phyloP scores from a whole-genome alignment of 2,888 invertebrate genomes.

The Mystacides longicornis region DNA sequence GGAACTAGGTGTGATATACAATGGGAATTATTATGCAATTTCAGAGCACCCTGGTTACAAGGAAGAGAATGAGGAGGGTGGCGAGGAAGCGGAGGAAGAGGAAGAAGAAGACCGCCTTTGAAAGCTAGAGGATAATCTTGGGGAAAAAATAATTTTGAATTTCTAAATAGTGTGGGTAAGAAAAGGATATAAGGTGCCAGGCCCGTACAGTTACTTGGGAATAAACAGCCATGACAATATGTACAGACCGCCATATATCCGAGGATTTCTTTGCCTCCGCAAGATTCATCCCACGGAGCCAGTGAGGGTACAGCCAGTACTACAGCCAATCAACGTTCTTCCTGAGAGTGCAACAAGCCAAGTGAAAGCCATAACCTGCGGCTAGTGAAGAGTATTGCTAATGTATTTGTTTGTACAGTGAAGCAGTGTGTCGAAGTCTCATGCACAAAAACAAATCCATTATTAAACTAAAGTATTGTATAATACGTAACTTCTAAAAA shows the following conservation, averaged over 20 bases:
- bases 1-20: constrained; percentile 89
- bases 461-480: constrained; percentile 18
- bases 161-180: neutral
- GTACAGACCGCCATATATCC: neutral
- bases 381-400: neutral
- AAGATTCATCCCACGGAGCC: no score
- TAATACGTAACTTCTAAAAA: constrained; percentile 14
- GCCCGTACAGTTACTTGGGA: neutral
- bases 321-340: constrained; percentile 1
- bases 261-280: neutral
- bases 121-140: constrained; percentile 35
- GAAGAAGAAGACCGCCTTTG: constrained; percentile 67
- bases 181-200: neutral
- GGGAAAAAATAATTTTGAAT: neutral
- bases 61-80: constrained; percentile 80
- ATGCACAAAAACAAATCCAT: constrained; percentile 24
- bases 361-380: neutral
- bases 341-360: neutral
- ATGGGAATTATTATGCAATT: constrained; percentile 91
- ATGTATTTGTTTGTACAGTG: neutral
- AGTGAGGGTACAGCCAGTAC: neutral
- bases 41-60: constrained; percentile 92
- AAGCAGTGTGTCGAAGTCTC: constrained; percentile 19
- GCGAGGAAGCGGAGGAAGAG: constrained; percentile 77
- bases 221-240: no score